A percentile compares a stretch with the other conserved stretches of the same genome.
phyloP scores from a whole-genome alignment of 2,888 invertebrate species.

The Morpho achilles region DNA sequence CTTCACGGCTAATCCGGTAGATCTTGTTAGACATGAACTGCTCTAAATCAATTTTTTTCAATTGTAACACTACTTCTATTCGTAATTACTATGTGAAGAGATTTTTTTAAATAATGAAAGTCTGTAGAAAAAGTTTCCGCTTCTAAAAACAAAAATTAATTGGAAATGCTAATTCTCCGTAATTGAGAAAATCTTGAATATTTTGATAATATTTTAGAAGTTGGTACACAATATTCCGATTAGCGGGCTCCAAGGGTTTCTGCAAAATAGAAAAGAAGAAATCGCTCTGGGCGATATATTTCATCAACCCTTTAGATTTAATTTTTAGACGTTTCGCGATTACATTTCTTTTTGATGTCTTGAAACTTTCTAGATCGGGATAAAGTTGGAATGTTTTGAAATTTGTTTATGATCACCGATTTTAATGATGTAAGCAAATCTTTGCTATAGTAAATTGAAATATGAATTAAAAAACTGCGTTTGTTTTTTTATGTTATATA shows the following conservation, averaged over 20 bases:
- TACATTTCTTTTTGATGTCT: slow-evolving; percentile 22
- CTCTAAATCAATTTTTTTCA: too few species aligned
- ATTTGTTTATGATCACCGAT: not conserved
- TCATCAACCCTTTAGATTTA: slow-evolving; percentile 63
- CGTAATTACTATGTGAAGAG: too few species aligned
- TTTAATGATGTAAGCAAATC: too few species aligned
- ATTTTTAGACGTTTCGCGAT: slow-evolving; percentile 46
- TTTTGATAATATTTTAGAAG: slow-evolving; percentile 37
- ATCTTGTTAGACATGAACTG: too few species aligned
- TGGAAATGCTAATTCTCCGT: slow-evolving; percentile 5
- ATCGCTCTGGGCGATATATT: slow-evolving; percentile 51
- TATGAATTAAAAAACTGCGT: too few species aligned
- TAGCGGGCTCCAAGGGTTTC: slow-evolving; percentile 50
- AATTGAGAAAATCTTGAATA: slow-evolving; percentile 24
- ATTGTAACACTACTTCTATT: too few species aligned
- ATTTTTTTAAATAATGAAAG: too few species aligned
- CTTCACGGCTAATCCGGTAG: too few species aligned
- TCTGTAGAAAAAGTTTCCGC: too few species aligned
- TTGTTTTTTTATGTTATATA: too few species aligned
- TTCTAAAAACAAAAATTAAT: not conserved
- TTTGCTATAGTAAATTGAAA: too few species aligned
- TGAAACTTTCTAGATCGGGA: slow-evolving; percentile 7
- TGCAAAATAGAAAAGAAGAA: slow-evolving; percentile 55
- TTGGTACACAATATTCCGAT: slow-evolving; percentile 68
- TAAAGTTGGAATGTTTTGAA: slow-evolving; percentile 5